phyloP scores from a whole-genome alignment of 2,888 invertebrate species.

The Brachycybe producta region DNA sequence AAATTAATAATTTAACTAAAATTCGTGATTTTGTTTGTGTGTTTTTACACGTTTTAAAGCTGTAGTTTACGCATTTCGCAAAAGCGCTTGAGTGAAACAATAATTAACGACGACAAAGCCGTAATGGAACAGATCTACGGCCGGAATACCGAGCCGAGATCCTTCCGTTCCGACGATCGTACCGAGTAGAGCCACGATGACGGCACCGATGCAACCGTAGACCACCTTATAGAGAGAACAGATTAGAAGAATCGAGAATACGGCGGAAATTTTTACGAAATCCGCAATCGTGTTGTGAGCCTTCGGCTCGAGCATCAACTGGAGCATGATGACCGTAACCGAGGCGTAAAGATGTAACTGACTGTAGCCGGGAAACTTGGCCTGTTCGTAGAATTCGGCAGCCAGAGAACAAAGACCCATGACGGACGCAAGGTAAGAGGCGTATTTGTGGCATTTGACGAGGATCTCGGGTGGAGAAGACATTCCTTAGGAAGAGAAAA shows the following conservation, averaged over 20 bases:
- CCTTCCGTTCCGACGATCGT: slow-evolving; percentile 15
- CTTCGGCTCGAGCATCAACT: slow-evolving; percentile 11
- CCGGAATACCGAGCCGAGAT: slow-evolving; percentile 16
- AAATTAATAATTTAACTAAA: too few relatives aligned
- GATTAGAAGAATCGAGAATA: slow-evolving; percentile 16
- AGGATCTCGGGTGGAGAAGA: slow-evolving; percentile 7
- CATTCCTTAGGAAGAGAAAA: slow-evolving; percentile 4
- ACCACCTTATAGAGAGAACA: slow-evolving; percentile 6
- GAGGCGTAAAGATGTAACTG: slow-evolving; percentile 12
- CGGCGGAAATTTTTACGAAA: slow-evolving; percentile 15
- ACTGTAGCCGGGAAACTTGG: slow-evolving; percentile 11
- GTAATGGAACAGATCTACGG: slow-evolving; percentile 19
- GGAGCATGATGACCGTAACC: slow-evolving; percentile 6
- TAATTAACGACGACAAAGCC: slow-evolving; percentile 9
- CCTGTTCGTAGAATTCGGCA: slow-evolving; percentile 15
- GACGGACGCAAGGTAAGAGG: slow-evolving; percentile 14
- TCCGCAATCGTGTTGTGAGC: slow-evolving; percentile 10
- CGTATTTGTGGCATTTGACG: slow-evolving; percentile 11
- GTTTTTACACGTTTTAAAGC: too few relatives aligned
- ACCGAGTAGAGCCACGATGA: slow-evolving; percentile 14
- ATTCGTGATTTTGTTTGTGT: too few relatives aligned
- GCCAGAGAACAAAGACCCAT: slow-evolving; percentile 18
- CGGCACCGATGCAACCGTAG: slow-evolving; percentile 15
- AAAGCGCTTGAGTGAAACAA: neutral
- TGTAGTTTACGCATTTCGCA: neutral